These are phyloP conservation scores for Drosophila meridiana DNA, from an alignment of 2,888 invertebrate genomes.

Conservation along the genomic window DNA sequence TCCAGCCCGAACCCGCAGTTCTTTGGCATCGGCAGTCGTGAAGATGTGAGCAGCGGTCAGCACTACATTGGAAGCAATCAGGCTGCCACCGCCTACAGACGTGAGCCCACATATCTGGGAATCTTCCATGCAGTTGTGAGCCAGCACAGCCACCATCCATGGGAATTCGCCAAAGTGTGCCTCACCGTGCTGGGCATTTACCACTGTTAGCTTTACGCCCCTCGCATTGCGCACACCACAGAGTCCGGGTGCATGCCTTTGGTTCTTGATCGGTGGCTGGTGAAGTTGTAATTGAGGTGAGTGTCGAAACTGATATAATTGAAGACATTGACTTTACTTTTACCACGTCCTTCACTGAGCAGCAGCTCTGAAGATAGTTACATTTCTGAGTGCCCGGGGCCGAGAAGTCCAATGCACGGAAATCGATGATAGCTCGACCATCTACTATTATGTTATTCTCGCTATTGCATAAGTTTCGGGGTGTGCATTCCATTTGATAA, in stretches of 20 bases:
- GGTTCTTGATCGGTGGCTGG: neutral
- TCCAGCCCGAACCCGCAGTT: constrained; percentile 87
- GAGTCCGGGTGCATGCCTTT: too few relatives aligned
- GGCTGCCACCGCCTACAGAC: constrained; percentile 72
- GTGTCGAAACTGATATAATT: neutral
- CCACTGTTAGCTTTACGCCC: accelerated
- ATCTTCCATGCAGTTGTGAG: neutral
- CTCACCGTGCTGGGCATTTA: accelerated
- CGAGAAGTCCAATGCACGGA: neutral
- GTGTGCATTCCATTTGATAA: neutral
- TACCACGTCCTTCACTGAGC: neutral
- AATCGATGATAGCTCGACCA: neutral
- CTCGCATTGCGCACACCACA: constrained; percentile 2
- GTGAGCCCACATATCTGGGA: neutral
- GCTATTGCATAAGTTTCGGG: neutral
- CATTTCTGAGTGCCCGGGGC: neutral
- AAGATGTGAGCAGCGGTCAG: constrained; percentile 93
- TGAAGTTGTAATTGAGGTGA: neutral
- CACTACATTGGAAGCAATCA: constrained; percentile 86
- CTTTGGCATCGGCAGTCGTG: neutral
- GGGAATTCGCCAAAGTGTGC: constrained; percentile 44
- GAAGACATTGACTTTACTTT: neutral
- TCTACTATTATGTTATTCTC: neutral
- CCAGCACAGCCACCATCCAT: constrained; percentile 35
- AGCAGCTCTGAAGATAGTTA: neutral